Evolutionary conservation across 2,888 invertebrate species (phyloP).

Genomic region (Drosophila paracracens): DNA sequence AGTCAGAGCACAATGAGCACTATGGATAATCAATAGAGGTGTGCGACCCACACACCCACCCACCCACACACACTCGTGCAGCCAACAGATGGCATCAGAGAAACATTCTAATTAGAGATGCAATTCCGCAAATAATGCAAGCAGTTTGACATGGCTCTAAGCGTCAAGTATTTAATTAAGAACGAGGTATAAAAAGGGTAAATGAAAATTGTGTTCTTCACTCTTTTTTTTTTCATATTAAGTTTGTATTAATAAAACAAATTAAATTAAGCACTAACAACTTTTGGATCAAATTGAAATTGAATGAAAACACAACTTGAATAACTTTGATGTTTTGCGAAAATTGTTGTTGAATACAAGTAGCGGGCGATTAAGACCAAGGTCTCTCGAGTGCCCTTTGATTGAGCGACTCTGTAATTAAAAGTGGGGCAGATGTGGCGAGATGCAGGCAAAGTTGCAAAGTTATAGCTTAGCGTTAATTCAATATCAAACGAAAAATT

Average conservation of each 20-base stretch:
- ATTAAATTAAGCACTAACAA: neutral
- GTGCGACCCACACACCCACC: neutral
- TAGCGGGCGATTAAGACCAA: neutral
- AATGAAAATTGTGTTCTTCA: neutral
- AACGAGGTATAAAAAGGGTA: slow-evolving; percentile 8
- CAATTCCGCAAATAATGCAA: slow-evolving; percentile 34
- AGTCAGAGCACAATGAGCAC: slow-evolving; percentile 7
- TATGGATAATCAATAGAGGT: slow-evolving; percentile 17
- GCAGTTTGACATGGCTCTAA: slow-evolving; percentile 12
- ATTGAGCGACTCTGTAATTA: neutral
- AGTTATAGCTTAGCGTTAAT: neutral
- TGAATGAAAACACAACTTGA: neutral
- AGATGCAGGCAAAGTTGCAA: neutral
- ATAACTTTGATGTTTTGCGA: neutral
- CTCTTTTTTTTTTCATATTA: slow-evolving; percentile 31
- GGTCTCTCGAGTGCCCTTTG: neutral
- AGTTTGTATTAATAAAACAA: slow-evolving; percentile 6
- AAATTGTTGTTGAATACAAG: neutral
- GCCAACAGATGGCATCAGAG: slow-evolving; percentile 1
- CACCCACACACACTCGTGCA: slow-evolving; percentile 1
- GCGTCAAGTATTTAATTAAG: slow-evolving; percentile 59
- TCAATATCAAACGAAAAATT: neutral
- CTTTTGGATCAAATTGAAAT: neutral
- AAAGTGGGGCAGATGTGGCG: neutral
- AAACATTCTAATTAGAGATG: slow-evolving; percentile 44